phyloP scores from a whole-genome alignment of 2,113 vertebrate species.

The Chlorocebus sabaeus region DNA sequence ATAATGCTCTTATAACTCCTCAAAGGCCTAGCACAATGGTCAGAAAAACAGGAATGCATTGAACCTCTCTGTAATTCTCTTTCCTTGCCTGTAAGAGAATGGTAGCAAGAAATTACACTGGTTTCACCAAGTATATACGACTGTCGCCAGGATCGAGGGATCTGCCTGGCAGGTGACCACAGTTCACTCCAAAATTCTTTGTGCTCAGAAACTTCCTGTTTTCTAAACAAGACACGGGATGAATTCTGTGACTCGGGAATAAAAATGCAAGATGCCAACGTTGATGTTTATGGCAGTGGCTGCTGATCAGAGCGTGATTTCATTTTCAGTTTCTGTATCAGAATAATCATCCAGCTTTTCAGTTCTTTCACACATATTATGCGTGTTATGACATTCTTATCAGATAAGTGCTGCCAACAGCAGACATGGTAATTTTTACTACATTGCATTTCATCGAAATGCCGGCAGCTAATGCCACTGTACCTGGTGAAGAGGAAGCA shows the following conservation, averaged over 20 bases:
- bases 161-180: not conserved
- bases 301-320: slow-evolving; percentile 64
- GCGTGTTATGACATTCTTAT: slow-evolving; percentile 69
- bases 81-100: not conserved
- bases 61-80: not conserved
- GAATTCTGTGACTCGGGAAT: slow-evolving; percentile 64
- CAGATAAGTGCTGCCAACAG: slow-evolving; percentile 57
- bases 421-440: slow-evolving; percentile 69
- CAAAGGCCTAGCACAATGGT: not conserved
- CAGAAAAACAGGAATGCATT: not conserved
- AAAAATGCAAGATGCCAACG: slow-evolving; percentile 59
- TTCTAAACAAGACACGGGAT: slow-evolving; percentile 66
- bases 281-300: not conserved
- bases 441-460: slow-evolving; percentile 54
- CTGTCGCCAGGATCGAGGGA: not conserved
- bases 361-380: slow-evolving; percentile 66
- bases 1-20: not conserved
- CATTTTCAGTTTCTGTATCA: slow-evolving; percentile 71
- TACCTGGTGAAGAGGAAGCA: not conserved
- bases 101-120: not conserved
- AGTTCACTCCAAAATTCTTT: not conserved
- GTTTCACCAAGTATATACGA: not conserved
- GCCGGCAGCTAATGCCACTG: not conserved
- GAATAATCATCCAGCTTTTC: slow-evolving; percentile 70
- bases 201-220: slow-evolving; percentile 4